Percentiles rank a stretch among this genome's conserved stretches.
phyloP scores from a whole-genome alignment of 2,888 invertebrate species.

The Hypomecis atomaria region DNA sequence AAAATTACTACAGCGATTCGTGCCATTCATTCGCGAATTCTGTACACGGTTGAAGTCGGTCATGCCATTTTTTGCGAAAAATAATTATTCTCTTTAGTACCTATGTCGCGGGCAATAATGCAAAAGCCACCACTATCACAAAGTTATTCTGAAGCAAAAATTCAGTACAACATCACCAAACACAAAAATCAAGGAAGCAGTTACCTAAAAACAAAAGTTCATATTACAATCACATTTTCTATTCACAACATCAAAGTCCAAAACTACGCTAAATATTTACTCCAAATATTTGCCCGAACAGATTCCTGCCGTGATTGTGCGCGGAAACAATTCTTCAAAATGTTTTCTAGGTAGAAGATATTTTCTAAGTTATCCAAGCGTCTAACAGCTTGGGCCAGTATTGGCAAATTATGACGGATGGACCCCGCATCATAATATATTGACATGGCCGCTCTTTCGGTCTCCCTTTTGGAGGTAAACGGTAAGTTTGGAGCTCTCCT shows the following conservation, averaged over 20 bases:
- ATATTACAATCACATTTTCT: constrained; percentile 19
- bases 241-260: constrained; percentile 22
- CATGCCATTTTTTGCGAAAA: no score
- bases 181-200: no score
- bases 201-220: background rate
- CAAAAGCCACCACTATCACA: no score
- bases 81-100: no score
- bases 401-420: constrained; percentile 65
- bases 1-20: no score
- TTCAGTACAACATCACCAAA: no score
- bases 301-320: constrained; percentile 31
- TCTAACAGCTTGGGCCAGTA: constrained; percentile 49
- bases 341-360: constrained; percentile 24
- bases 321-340: constrained; percentile 28
- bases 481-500: constrained; percentile 21
- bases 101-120: no score
- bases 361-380: constrained; percentile 46
- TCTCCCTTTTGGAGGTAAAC: constrained; percentile 31
- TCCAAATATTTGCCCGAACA: constrained; percentile 32
- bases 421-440: constrained; percentile 50
- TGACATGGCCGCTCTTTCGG: constrained; percentile 44
- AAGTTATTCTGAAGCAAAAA: background rate
- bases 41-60: no score
- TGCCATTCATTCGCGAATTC: no score
- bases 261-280: constrained; percentile 29